A percentile compares a stretch with the other conserved stretches of the same genome.
These are phyloP conservation scores for Rapana venosa DNA, from an alignment of 2,888 invertebrate genomes.

Conservation along the genomic window DNA sequence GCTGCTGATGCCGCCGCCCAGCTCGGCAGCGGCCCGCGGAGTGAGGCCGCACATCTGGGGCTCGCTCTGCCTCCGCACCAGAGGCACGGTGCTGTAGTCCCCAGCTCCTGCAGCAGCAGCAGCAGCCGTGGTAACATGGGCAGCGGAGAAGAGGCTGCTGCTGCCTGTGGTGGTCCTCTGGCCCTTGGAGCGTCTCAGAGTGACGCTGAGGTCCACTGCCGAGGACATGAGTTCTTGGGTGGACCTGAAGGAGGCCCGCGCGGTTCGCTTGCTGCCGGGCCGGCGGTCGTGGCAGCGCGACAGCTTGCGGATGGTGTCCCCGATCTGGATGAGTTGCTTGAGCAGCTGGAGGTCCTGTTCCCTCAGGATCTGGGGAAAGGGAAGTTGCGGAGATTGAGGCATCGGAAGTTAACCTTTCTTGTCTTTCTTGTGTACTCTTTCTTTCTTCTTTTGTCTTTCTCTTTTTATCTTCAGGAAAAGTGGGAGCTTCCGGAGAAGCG, in stretches of 20 bases:
- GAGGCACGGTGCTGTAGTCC: slow-evolving; percentile 22
- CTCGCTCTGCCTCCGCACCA: slow-evolving; percentile 36
- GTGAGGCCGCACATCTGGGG: slow-evolving; percentile 36
- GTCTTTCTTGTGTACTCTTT: too few relatives aligned
- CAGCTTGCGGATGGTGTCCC: slow-evolving; percentile 46
- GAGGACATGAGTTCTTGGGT: slow-evolving; percentile 34
- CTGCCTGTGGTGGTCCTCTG: neutral
- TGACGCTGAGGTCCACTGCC: slow-evolving; percentile 14
- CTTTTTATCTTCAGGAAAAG: too few relatives aligned
- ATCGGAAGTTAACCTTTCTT: too few relatives aligned
- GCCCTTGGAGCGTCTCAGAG: neutral
- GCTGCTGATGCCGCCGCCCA: neutral
- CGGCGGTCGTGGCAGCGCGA: slow-evolving; percentile 25
- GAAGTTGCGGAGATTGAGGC: too few relatives aligned
- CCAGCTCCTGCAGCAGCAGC: neutral
- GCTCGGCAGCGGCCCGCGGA: neutral
- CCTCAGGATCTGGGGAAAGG: slow-evolving; percentile 33
- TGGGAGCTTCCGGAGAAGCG: too few relatives aligned
- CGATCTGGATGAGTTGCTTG: slow-evolving; percentile 48
- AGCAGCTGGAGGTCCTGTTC: slow-evolving; percentile 47
- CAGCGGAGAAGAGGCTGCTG: neutral
- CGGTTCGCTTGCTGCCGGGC: neutral
- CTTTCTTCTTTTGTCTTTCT: too few relatives aligned
- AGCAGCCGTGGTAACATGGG: too few relatives aligned
- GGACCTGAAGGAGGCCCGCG: neutral